Evolutionary conservation across 1,140 invertebrate genomes (phyloP), one percentile per base, ranked within the genome.

Genomic region (Cherax destructor): DNA sequence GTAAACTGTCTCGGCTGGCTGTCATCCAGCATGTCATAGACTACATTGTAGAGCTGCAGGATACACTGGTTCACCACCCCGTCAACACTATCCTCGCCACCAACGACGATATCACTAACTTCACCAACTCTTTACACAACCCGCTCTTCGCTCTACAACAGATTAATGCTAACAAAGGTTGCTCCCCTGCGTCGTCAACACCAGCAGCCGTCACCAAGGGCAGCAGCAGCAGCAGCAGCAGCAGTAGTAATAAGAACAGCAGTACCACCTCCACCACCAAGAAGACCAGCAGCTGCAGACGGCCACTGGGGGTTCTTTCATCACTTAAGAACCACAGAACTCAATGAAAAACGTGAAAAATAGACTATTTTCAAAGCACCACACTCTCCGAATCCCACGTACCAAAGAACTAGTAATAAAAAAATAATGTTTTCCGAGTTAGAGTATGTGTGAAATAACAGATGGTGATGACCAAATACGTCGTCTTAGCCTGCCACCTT

Each of bases 1-100:
- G 89, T 21, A 91, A 91, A 59, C 59, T 91, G 52, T 91, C 89
- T 4, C 72, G 89, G 9, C 83, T 91, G 52, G 83, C 81, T 74
- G 89, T 91, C 24, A 91, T 91, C 47, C 89, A 91, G 69, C 83
- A 91, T 59, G 89, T 91, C 11, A 91, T 91, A 30, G 89, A 91
- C 72, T 91, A 91, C 83, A 91, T 91, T 3, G 89, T 91, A 56
- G 89, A 91, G 74, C 74, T 91, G 47, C 89, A 91, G 56, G 89
- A 91, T 21, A 85, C 89, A 4, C 30, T 91, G 9, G 89, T 91
- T 21, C 89, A 91, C 89, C 89, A 91, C 77, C 89, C 89, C 21
- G 89, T 59, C 87, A 89, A 72, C 87, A 50, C 69, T 80, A 52
- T 74, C 79, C 49, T 56, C 16, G 61, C 72, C 59, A 59, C 86